A percentile compares a stretch with the other conserved stretches of the same genome.
Conservation (phyloP, 1,140 invertebrate genomes). For the Drosophila baimaii region DNA sequence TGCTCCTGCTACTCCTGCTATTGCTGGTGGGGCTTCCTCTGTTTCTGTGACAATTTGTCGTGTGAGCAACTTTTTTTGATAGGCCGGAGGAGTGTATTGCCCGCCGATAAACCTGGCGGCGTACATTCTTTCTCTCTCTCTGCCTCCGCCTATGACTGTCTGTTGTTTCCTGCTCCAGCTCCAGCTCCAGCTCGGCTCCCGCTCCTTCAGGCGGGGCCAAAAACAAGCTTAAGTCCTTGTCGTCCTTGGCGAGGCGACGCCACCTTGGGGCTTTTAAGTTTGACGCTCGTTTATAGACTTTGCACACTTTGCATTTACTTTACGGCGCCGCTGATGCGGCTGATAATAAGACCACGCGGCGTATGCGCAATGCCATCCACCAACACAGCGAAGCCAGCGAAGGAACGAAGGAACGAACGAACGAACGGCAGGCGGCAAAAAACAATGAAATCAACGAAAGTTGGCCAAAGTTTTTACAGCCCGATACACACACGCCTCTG, state of each 20-base stretch:
- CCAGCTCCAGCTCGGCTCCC: too few species aligned
- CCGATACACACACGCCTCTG: conserved; percentile 70
- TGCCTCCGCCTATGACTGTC: conserved; percentile 11
- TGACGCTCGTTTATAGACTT: conserved; percentile 82
- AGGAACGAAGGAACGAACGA: not conserved
- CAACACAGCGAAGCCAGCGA: too few species aligned
- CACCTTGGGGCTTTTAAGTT: conserved; percentile 81
- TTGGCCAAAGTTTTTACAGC: conserved; percentile 75
- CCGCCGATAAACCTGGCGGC: conserved; percentile 63
- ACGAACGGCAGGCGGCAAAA: conserved; percentile 11
- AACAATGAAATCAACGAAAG: conserved; percentile 55
- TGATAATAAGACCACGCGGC: conserved; percentile 77
- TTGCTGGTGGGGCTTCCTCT: conserved; percentile 10
- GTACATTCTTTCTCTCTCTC: conserved; percentile 1
- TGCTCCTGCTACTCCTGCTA: too few species aligned
- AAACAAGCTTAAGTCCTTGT: conserved; percentile 61
- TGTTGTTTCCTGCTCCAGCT: conserved; percentile 7
- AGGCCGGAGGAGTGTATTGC: conserved; percentile 46
- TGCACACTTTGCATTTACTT: conserved; percentile 82
- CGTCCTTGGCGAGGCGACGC: conserved; percentile 66
- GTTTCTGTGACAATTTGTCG: conserved; percentile 71
- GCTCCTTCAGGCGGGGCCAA: conserved; percentile 16
- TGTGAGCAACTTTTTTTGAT: conserved; percentile 79
- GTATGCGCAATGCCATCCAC: conserved; percentile 75
- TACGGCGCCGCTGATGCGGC: conserved; percentile 79